Evolutionary conservation across 2,113 vertebrate genomes (phyloP), one percentile per base, ranked within the genome.

Genomic region (Reinhardtius hippoglossoides): DNA sequence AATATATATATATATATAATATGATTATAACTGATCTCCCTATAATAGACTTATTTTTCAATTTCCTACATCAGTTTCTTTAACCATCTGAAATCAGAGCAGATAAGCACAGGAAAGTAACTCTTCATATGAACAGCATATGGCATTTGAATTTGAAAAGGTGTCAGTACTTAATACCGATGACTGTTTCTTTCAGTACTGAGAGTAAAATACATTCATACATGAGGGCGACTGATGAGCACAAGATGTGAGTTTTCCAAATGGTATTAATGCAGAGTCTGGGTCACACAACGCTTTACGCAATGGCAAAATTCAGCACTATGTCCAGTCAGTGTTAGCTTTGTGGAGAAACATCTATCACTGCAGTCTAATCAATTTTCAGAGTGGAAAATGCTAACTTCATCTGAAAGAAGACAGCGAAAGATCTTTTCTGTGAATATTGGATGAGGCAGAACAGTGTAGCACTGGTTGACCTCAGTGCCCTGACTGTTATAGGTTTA

Each of bases 311-410:
- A 58, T 24, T 27, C 18, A 75, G 54, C 13, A 20, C 57, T 46
- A 31, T 13, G 48, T 55, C 59, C 65, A 26, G 31, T 40, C 44
- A 20, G 27, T 8, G 57, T 67, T 20, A 61, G 56, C 70, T 15
- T 48, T 56, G 42, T 21, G 26, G 26, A 15, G 23, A 48, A 48
- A 20, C 46, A 60, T 59, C 46, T 63, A 74, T 68, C 64, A 59
- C 23, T 61, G 64, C 54, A 61, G 63, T 4, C 46, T 42, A 26
- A 76, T 76, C 62, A 63, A 50, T 21, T 71, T 42, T 59, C n/a
- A 57, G 27, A 20, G 12, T 68, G 63, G 73, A 74, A 85, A 76
- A 80, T 67, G 52, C 44, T 67, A 59, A 64, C 42, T 48, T 72
- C 62, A 71, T 55, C 40, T 12, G 63, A 15, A 40, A 23, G 48